These are phyloP conservation scores for Nasonovia ribisnigri DNA, from an alignment of 2,888 invertebrate genomes.

Conservation along the genomic window DNA sequence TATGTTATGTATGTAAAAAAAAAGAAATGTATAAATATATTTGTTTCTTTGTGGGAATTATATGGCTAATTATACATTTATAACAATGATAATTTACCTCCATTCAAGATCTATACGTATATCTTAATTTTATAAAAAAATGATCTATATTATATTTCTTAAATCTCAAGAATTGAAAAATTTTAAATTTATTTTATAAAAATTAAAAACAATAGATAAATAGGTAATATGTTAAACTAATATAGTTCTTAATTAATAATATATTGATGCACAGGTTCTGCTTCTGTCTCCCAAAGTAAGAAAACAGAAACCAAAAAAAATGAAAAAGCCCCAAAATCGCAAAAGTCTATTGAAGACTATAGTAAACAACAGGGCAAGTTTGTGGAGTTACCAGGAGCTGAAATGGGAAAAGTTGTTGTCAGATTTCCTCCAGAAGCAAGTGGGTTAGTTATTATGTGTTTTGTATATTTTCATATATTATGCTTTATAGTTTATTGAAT, in stretches of 20 bases:
- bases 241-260: background rate
- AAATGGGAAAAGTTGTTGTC: slow-evolving; percentile 97
- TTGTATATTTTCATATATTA: slow-evolving; percentile 30
- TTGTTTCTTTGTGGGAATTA: background rate
- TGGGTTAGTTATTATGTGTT: slow-evolving; percentile 75
- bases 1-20: too few species aligned
- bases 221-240: background rate
- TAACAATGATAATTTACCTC: background rate
- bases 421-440: slow-evolving; percentile 99
- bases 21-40: too few species aligned
- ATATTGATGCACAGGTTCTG: background rate
- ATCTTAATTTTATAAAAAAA: background rate
- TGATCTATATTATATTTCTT: background rate
- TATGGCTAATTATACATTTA: background rate
- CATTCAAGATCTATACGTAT: background rate
- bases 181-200: too few species aligned
- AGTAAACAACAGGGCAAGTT: slow-evolving; percentile 95
- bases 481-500: background rate
- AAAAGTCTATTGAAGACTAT: slow-evolving; percentile 65
- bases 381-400: slow-evolving; percentile 94
- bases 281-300: background rate
- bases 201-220: background rate
- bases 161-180: background rate
- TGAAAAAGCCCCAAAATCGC: background rate
- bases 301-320: slow-evolving; percentile 21